Conservation (phyloP, 2,888 invertebrate genomes). For the Chorisops tibialis region DNA sequence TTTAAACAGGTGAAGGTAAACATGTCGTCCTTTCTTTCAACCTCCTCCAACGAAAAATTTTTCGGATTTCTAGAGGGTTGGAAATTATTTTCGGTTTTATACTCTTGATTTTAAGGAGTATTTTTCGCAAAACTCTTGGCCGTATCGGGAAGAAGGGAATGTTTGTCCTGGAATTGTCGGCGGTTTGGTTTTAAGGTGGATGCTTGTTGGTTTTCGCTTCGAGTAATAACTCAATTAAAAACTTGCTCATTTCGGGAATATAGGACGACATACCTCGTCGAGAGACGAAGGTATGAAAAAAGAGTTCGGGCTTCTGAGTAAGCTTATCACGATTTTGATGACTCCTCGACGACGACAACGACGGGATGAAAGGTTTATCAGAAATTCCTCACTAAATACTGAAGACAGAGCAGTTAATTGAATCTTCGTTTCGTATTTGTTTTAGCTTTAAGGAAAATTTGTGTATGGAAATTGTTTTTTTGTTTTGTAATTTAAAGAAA, state of each 20-base stretch:
- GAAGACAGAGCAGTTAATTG: not conserved
- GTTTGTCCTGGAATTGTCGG: slow-evolving; percentile 22
- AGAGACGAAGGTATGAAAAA: slow-evolving; percentile 2
- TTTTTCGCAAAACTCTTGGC: too few species aligned
- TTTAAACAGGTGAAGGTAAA: slow-evolving; percentile 28
- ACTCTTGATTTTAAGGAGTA: not conserved
- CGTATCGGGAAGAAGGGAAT: not conserved
- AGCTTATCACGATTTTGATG: not conserved
- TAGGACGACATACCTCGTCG: not conserved
- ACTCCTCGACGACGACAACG: too few species aligned
- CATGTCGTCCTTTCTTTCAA: slow-evolving; percentile 15
- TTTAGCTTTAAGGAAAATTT: too few species aligned
- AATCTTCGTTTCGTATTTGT: not conserved
- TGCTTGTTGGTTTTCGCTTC: slow-evolving; percentile 29
- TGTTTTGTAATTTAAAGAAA: too few species aligned
- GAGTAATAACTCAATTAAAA: slow-evolving; percentile 30
- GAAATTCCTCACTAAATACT: too few species aligned
- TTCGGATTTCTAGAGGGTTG: slow-evolving; percentile 1
- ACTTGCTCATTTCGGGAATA: slow-evolving; percentile 28
- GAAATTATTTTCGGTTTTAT: not conserved
- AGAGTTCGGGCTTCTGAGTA: not conserved
- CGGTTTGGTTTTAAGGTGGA: slow-evolving; percentile 6
- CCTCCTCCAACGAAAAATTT: not conserved
- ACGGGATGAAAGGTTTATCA: too few species aligned
- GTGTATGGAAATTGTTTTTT: too few species aligned